Base-by-base conservation (phyloP, 2,797 vertebrate species). In the Melanotaenia boesemani region DNA sequence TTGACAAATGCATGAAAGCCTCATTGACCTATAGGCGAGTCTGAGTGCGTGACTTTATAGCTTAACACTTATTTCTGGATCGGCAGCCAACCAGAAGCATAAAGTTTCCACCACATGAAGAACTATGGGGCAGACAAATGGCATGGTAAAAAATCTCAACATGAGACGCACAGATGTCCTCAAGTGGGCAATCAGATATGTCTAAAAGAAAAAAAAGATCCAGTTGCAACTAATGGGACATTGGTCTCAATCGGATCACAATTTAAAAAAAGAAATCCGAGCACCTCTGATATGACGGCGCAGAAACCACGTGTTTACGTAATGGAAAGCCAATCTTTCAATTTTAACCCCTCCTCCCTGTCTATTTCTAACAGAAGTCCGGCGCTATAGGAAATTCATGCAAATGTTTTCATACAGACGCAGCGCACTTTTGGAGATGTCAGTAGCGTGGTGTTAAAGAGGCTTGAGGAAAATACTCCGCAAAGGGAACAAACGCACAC, bases 301-400 rank as follows among this genome's bases (percentile, higher is more conserved):
- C 89, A 92, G 80, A 89, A 93, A 94, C 93, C 96, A 97, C 96
- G 96, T 97, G 96, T 96, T 94, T 94, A 95, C 95, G 95, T 97
- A 96, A 97, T 93, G 95, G 96, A 94, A 95, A 94, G 93, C 90
- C 95, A 95, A 93, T 95, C 91, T 96, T 96, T 95, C 93, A 94
- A 90, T 96, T 52, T 92, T 90, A 94, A 95, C 93, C 95, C 95
- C 96, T 96, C 95, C 97, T 96, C 91, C 92, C 84, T 28, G 76
- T 85, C 86, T 89, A 76, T 93, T 88, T 89, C 91, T 67, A 88
- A 86, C 91, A 77, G 76, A 85, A 89, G 88, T 90, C 88, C 91
- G 84, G 90, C 82, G 86, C 81, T 82, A 85, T 91, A 89, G 89
- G 91, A 92, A 91, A 95, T 92, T 87, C 90, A 91, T 90, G 92